Evolutionary conservation across 53 echinoderm and acorn worm genomes (phyloP), one percentile per base, ranked within the genome.

Genomic region (Holothuria leucospilota): DNA sequence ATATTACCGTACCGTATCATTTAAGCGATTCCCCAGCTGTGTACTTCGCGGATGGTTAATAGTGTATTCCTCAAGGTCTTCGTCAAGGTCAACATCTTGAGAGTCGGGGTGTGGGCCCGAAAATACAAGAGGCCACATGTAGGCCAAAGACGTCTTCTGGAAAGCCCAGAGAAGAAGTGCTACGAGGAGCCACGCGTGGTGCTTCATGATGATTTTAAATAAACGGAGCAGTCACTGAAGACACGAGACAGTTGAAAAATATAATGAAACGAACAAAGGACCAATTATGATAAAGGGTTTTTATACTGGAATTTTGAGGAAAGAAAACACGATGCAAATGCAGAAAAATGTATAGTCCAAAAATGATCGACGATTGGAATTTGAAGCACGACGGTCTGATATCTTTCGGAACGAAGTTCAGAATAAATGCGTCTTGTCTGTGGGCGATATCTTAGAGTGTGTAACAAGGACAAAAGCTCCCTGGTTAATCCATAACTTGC

Each of bases 81-180:
- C 62, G 11, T 46, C 46, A 8, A 46, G 46, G 8, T 46, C 46
- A 34, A 13, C 28, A 15, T 81, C 24, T 18, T 59, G 81, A 8
- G 27, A 20, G 6, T 81, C 60, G 38, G 81, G 81, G 20, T 81
- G 81, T 8, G 81, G 81, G 29, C 60, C 81, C 20, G 81, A 81
- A 18, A 58, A 81, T 11, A 81, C 39, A 38, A 81, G 81, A 21
- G 81, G 81, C 81, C 81, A 81, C 59, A 81, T 81, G 34, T 60
- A 81, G 28, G 60, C 62, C 38, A 38, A 30, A 12, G 81, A 58
- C 26, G 61, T 28, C 59, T 59, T 59, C 39, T 81, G 81, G 14
- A 81, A 18, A 6, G 62, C 26, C 21, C 53, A 26, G 28, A 62
- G 18, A 13, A 14, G 56, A 27, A 81, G 25, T 4, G 21, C 25